A percentile compares a stretch with the other conserved stretches of the same genome.
phyloP scores from a whole-genome alignment of 2,113 vertebrate species.

The Caretta caretta region DNA sequence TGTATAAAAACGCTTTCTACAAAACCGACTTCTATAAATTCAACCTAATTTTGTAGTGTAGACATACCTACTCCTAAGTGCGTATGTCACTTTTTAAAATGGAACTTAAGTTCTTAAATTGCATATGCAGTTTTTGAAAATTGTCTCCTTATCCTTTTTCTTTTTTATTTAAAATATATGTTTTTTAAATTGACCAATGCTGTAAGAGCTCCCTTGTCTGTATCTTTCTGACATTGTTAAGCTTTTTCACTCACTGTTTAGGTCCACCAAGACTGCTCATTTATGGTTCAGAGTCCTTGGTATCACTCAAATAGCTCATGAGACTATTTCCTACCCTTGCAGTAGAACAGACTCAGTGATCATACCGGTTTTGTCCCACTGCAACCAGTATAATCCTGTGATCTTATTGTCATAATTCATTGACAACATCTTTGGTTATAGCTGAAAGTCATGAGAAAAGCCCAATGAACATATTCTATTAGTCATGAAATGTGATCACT shows the following conservation, averaged over 20 bases:
- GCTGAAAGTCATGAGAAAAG: conserved; percentile 50
- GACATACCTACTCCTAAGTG: neutral
- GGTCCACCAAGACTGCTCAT: accelerated
- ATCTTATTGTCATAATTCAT: neutral
- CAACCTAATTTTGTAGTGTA: too few species aligned
- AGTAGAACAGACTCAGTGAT: accelerated
- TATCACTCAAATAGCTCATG: accelerated
- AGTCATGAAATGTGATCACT: neutral
- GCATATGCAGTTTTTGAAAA: neutral
- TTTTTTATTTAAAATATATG: neutral
- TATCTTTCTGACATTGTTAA: neutral
- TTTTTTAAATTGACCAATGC: neutral
- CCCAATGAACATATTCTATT: neutral
- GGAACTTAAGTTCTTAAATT: neutral
- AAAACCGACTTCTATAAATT: too few species aligned
- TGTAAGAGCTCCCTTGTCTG: neutral
- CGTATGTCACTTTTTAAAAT: neutral
- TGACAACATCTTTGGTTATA: neutral
- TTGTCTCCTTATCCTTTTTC: neutral
- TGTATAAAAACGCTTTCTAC: too few species aligned
- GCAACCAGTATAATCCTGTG: accelerated
- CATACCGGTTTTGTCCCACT: accelerated
- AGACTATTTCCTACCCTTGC: accelerated
- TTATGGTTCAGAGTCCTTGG: accelerated
- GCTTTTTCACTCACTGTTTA: neutral